phyloP scores from a whole-genome alignment of 2,113 vertebrate genomes.

The Oxyruncus cristatus region DNA sequence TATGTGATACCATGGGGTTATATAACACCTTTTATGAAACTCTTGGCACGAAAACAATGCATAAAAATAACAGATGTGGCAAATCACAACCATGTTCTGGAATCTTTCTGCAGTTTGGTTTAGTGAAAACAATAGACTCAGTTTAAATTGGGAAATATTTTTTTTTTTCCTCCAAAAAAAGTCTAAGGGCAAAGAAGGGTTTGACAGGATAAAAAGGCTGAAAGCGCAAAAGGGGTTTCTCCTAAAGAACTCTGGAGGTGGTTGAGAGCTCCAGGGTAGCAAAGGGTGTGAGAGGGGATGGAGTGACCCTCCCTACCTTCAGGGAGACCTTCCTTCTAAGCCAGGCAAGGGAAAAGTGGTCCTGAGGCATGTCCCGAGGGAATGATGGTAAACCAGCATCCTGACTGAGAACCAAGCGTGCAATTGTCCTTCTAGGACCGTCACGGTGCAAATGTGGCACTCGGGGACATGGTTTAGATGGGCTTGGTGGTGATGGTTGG shows the following conservation, averaged over 20 bases:
- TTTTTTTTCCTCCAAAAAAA: too few relatives aligned
- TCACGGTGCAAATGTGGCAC: accelerated
- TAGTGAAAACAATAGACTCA: conserved; percentile 1
- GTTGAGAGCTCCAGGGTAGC: background rate
- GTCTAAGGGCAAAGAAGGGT: conserved; percentile 12
- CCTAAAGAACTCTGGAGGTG: background rate
- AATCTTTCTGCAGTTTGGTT: background rate
- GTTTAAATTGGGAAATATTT: background rate
- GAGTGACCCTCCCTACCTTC: background rate
- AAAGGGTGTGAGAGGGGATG: background rate
- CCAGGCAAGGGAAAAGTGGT: background rate
- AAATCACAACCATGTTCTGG: conserved; percentile 10
- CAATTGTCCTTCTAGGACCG: accelerated
- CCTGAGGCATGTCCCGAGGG: background rate
- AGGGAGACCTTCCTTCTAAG: background rate
- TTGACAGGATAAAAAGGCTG: background rate
- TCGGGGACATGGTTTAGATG: background rate
- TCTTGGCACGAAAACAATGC: background rate
- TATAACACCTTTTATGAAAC: conserved; percentile 3
- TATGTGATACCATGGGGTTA: background rate
- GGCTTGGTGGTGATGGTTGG: background rate
- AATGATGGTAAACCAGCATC: background rate
- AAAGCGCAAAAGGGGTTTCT: background rate
- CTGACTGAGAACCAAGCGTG: accelerated
- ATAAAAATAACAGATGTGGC: conserved; percentile 43